phyloP scores from a whole-genome alignment of 2,888 invertebrate genomes.

The Ischnura elegans region DNA sequence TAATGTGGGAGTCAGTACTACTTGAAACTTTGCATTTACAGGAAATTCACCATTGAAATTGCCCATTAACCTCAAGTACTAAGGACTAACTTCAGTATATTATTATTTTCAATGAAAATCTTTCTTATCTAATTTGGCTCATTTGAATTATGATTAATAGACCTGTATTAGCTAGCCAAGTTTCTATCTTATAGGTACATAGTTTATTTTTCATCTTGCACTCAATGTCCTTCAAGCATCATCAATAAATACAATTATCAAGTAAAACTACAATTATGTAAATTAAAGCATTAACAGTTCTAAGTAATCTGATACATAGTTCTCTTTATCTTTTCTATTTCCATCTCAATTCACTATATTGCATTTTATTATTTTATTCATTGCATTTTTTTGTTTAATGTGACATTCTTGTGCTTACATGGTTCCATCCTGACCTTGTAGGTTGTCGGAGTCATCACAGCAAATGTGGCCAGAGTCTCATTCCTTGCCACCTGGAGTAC shows the following conservation, averaged over 20 bases:
- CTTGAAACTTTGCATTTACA: too few relatives aligned
- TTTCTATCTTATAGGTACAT: too few relatives aligned
- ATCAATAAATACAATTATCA: too few relatives aligned
- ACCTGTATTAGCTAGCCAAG: too few relatives aligned
- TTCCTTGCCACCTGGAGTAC: not conserved
- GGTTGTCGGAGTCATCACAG: conserved; percentile 50
- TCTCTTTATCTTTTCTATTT: not conserved
- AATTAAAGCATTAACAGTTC: not conserved
- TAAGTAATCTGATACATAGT: too few relatives aligned
- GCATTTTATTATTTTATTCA: not conserved
- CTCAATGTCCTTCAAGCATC: not conserved
- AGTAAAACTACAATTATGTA: not conserved
- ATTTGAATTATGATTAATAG: too few relatives aligned
- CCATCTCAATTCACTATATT: not conserved
- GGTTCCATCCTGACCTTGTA: not conserved
- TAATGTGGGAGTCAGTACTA: not conserved
- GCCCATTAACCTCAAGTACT: too few relatives aligned
- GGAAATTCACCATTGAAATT: too few relatives aligned
- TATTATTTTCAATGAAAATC: too few relatives aligned
- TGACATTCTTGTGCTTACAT: not conserved
- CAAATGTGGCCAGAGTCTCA: conserved; percentile 29
- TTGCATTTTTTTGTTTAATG: not conserved
- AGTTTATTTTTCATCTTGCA: not conserved
- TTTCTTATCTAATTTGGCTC: too few relatives aligned
- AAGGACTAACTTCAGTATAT: too few relatives aligned